A percentile compares a stretch with the other conserved stretches of the same genome.
Evolutionary conservation across 2,113 vertebrate species (phyloP).

Genomic region (Seriola dumerili): DNA sequence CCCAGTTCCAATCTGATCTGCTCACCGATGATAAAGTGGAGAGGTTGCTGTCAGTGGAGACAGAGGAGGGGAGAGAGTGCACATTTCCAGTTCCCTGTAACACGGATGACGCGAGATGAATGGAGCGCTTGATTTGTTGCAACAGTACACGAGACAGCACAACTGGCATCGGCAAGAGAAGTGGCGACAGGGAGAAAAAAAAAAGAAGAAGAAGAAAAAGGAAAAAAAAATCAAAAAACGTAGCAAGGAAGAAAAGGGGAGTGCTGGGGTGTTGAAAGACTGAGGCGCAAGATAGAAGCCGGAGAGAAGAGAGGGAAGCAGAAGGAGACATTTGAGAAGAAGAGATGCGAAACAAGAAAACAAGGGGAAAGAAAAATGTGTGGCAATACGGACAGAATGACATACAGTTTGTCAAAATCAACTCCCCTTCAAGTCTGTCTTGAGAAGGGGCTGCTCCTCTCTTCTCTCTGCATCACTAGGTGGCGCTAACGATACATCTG

Average conservation of each 20-base stretch:
- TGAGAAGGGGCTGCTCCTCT: conserved; percentile 4
- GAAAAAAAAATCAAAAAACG: conserved; percentile 3
- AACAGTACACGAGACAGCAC: conserved; percentile 58
- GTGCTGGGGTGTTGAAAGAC: conserved; percentile 40
- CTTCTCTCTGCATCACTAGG: conserved; percentile 74
- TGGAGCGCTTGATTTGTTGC: conserved; percentile 65
- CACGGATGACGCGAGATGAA: conserved; percentile 69
- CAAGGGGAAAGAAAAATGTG: conserved; percentile 23
- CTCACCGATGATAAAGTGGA: conserved; percentile 64
- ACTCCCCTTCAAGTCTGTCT: conserved; percentile 24
- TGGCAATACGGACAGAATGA: conserved; percentile 35
- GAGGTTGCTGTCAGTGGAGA: conserved; percentile 60
- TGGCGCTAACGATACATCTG: conserved; percentile 82
- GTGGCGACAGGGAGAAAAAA: conserved; percentile 37
- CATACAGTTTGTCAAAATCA: conserved; percentile 44
- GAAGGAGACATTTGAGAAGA: conserved; percentile 23
- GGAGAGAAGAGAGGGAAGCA: conserved; percentile 18
- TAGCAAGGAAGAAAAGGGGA: conserved; percentile 37
- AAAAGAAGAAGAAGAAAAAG: neutral
- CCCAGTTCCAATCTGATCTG: conserved; percentile 65
- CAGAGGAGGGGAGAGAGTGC: conserved; percentile 40
- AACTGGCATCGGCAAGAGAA: conserved; percentile 56
- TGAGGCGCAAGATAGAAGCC: conserved; percentile 25
- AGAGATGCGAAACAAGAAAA: conserved; percentile 29
- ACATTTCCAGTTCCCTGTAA: conserved; percentile 50